These are phyloP conservation scores for Panurus biarmicus DNA, from an alignment of 2,113 vertebrate species.

Conservation along the genomic window DNA sequence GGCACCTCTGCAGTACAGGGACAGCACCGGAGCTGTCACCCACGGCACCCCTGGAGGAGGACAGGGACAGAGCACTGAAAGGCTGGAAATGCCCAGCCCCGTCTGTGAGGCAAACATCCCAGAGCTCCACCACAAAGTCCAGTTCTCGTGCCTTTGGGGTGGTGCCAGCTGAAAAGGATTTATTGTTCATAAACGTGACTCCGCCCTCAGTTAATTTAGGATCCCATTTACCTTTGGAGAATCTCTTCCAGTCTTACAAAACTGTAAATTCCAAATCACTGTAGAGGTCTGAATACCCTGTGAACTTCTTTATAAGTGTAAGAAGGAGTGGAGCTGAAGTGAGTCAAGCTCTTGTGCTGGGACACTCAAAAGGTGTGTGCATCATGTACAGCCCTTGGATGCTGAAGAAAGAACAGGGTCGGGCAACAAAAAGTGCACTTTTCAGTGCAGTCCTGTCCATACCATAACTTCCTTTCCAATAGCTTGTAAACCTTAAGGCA, in stretches of 20 bases:
- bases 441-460: not conserved
- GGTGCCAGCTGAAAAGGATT: not conserved
- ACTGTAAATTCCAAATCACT: not conserved
- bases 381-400: not conserved
- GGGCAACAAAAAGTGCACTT: not conserved
- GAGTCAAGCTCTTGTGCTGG: not conserved
- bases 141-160: not conserved
- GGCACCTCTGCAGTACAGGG: not conserved
- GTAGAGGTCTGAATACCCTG: not conserved
- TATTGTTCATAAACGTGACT: not conserved
- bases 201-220: fast-evolving
- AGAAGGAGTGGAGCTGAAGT: not conserved
- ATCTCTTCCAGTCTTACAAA: not conserved
- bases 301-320: not conserved
- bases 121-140: not conserved
- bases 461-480: not conserved
- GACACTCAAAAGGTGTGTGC: not conserved
- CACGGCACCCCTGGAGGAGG: fast-evolving
- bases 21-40: not conserved
- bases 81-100: not conserved
- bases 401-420: not conserved
- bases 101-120: not conserved
- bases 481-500: not conserved
- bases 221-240: not conserved
- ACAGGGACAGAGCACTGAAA: not conserved